Percentiles rank a stretch among this genome's conserved stretches.
Conservation (phyloP, 2,113 vertebrate genomes). For the Pteruthius melanotis region DNA sequence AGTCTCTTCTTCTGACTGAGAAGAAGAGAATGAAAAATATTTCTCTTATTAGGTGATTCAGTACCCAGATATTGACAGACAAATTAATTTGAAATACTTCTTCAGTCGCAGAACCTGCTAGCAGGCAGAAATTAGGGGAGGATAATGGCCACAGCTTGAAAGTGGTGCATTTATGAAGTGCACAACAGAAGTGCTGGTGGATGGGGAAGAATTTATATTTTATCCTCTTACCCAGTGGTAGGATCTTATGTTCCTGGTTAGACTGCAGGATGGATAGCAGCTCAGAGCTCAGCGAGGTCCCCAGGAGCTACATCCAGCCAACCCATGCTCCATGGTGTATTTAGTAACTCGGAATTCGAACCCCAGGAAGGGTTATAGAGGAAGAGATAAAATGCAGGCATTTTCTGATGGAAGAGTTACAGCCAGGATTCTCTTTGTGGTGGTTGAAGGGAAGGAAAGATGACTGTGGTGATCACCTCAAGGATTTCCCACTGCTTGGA, state of each 20-base stretch:
- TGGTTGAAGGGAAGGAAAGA: not conserved
- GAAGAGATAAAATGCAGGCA: not conserved
- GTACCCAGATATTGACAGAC: constrained; percentile 52
- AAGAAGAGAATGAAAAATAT: constrained; percentile 35
- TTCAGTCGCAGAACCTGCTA: constrained; percentile 15
- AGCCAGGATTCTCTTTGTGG: not conserved
- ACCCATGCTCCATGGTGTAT: not conserved
- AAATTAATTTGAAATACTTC: constrained; percentile 60
- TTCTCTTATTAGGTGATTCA: constrained; percentile 55
- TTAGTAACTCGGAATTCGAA: not conserved
- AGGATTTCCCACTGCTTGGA: not conserved
- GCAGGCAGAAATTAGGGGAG: constrained; percentile 30
- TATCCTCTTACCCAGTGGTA: not conserved
- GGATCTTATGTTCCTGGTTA: not conserved
- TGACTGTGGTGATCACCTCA: not conserved
- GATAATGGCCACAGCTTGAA: constrained; percentile 10
- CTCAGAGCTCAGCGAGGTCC: not conserved
- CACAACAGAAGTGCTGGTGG: not conserved
- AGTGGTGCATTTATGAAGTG: constrained; percentile 15
- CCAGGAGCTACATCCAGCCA: not conserved
- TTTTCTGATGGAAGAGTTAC: not conserved
- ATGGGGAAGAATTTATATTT: constrained; percentile 12
- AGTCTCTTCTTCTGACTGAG: constrained; percentile 39
- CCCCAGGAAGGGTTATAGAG: not conserved
- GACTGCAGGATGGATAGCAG: not conserved